Conservation (phyloP, 2,113 vertebrate genomes). For the Helogale parvula region DNA sequence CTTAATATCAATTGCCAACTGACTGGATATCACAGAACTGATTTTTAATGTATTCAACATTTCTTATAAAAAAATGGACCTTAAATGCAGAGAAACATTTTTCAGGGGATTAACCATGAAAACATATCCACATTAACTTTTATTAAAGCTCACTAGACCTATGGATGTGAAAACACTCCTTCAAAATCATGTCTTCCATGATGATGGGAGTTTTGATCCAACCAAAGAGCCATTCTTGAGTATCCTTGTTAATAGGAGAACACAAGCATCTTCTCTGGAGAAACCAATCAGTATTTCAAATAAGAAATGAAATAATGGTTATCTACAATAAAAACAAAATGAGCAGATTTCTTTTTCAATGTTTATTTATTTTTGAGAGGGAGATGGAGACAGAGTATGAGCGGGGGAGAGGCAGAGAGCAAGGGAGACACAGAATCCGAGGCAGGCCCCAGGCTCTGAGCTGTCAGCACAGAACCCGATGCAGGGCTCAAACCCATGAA, state of each 20-base stretch:
- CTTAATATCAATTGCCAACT: neutral
- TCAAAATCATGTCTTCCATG: neutral
- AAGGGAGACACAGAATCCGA: too few relatives aligned
- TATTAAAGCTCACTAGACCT: neutral
- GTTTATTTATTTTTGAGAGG: too few relatives aligned
- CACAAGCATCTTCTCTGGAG: neutral
- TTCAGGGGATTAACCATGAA: neutral
- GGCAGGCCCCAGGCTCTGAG: too few relatives aligned
- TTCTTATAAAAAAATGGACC: neutral
- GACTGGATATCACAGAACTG: neutral
- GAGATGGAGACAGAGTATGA: too few relatives aligned
- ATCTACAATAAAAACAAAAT: neutral
- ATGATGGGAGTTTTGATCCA: neutral
- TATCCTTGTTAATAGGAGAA: neutral
- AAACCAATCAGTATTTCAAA: neutral
- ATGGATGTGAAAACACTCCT: neutral
- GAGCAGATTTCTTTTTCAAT: neutral
- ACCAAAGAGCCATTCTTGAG: neutral
- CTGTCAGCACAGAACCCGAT: too few relatives aligned
- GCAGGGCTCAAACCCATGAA: too few relatives aligned
- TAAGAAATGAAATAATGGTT: neutral
- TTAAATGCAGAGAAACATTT: neutral
- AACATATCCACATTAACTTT: neutral
- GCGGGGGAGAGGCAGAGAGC: too few relatives aligned
- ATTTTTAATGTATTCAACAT: neutral